These are phyloP conservation scores for Eupristina koningsbergeri DNA, from an alignment of 1,140 invertebrate genomes.

Conservation along the genomic window DNA sequence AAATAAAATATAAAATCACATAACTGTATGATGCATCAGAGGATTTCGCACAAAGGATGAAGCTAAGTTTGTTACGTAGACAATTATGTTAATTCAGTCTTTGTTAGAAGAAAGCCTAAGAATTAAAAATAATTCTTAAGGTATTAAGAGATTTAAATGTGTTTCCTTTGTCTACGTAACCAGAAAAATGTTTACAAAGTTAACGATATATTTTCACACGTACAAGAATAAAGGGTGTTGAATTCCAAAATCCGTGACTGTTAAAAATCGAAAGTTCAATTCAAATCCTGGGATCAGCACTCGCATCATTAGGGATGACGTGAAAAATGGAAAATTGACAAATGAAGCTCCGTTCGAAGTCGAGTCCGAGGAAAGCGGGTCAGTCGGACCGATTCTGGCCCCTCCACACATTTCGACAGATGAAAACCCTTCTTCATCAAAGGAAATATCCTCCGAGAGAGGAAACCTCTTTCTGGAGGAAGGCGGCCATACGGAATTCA, in stretches of 20 bases:
- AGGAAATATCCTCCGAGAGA: constrained; percentile 11
- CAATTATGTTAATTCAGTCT: not conserved
- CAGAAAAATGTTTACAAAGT: not conserved
- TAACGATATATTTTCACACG: not conserved
- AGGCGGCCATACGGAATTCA: constrained; percentile 15
- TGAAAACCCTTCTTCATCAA: constrained; percentile 20
- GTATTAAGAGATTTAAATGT: not conserved
- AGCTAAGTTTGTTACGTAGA: not conserved
- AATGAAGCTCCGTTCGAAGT: not conserved
- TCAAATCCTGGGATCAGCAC: not conserved
- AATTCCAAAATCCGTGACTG: not conserved
- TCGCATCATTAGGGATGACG: not conserved
- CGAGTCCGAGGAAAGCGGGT: too few relatives aligned
- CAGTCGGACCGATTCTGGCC: not conserved
- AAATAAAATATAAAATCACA: not conserved
- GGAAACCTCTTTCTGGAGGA: not conserved
- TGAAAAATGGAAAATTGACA: not conserved
- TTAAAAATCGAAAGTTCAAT: not conserved
- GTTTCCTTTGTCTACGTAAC: not conserved
- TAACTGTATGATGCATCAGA: not conserved
- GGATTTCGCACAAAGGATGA: not conserved
- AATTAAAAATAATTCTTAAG: not conserved
- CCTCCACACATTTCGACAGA: not conserved
- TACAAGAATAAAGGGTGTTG: not conserved
- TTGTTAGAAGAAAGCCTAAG: not conserved